phyloP scores from a whole-genome alignment of 1,140 invertebrate species.

The Mizuhopecten yessoensis region DNA sequence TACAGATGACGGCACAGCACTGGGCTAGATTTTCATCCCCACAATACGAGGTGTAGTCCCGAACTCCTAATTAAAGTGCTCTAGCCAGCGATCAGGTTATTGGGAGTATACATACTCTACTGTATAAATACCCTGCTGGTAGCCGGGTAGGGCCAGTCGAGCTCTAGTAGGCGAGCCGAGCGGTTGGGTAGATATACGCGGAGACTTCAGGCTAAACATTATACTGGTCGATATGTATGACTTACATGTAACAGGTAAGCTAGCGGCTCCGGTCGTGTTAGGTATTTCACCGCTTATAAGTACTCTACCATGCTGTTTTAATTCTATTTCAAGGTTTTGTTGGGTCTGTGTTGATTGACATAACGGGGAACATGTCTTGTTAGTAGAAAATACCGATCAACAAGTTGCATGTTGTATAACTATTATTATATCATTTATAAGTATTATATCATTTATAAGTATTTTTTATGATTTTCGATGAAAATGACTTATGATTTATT shows the following conservation, averaged over 20 bases:
- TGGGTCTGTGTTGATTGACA: no score
- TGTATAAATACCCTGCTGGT: neutral
- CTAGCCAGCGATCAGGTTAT: neutral
- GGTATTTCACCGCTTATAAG: no score
- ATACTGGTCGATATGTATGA: neutral
- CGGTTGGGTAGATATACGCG: neutral
- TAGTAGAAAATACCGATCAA: no score
- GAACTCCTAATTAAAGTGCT: conserved; percentile 24
- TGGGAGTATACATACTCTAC: neutral
- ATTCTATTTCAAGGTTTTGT: no score
- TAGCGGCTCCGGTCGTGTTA: no score
- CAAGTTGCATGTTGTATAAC: no score
- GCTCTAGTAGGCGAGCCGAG: neutral
- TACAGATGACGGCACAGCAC: conserved; percentile 3
- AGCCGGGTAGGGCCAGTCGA: neutral
- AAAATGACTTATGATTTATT: neutral
- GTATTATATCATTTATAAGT: no score
- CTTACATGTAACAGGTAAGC: neutral
- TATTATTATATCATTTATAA: no score
- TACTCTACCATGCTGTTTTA: no score
- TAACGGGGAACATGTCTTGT: no score
- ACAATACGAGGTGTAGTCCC: neutral
- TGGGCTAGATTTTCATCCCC: neutral
- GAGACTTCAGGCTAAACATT: neutral
- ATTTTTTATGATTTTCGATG: no score